phyloP scores from a whole-genome alignment of 2,113 vertebrate genomes.

The Cromileptes altivelis region DNA sequence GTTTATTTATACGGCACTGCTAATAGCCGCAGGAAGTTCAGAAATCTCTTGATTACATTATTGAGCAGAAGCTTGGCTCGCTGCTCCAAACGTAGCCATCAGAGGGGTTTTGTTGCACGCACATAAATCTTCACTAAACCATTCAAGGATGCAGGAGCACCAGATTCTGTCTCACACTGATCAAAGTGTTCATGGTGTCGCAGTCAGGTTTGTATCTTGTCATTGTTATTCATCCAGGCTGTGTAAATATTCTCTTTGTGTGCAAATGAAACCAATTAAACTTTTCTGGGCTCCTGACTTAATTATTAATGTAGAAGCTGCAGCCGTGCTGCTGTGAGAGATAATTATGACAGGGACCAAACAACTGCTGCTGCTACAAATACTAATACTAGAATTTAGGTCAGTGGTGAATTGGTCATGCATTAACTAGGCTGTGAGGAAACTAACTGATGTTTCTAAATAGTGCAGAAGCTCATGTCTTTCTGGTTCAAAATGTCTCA shows the following conservation, averaged over 20 bases:
- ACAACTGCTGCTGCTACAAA: constrained; percentile 6
- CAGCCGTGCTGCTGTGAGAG: background rate
- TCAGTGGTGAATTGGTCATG: constrained; percentile 19
- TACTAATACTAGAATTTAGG: constrained; percentile 5
- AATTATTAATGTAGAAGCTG: constrained; percentile 19
- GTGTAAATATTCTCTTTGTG: constrained; percentile 1
- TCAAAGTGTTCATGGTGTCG: background rate
- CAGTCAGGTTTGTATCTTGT: background rate
- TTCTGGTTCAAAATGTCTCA: background rate
- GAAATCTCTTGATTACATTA: constrained; percentile 12
- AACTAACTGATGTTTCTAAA: background rate
- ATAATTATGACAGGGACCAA: constrained; percentile 18
- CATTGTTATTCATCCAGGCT: background rate
- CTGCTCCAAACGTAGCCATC: background rate
- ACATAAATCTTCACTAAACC: background rate
- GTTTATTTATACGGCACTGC: background rate
- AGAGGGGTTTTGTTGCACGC: background rate
- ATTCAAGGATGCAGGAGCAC: background rate
- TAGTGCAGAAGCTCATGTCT: background rate
- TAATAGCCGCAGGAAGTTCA: background rate
- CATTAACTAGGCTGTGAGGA: background rate
- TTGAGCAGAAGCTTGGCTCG: too few species aligned
- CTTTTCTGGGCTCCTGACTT: background rate
- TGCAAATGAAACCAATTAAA: constrained; percentile 18
- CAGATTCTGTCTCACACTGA: background rate